Conservation (phyloP, 2,888 invertebrate genomes). For the Ichneumon xanthorius region DNA sequence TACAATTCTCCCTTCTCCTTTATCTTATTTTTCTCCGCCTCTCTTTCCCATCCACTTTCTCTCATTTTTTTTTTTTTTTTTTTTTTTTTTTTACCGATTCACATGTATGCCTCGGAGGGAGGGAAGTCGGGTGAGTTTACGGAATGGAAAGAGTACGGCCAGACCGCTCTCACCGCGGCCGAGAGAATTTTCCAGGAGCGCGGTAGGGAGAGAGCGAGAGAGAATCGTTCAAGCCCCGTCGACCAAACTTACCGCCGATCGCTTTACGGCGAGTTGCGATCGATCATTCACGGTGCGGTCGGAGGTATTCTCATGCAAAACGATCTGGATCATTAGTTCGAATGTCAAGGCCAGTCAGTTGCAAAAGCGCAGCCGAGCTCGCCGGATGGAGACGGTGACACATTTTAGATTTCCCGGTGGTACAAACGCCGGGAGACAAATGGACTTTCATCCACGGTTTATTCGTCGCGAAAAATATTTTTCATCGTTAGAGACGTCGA, state of each 20-base stretch:
- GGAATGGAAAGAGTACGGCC: slow-evolving; percentile 27
- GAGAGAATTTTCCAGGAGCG: slow-evolving; percentile 1
- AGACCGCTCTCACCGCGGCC: not conserved
- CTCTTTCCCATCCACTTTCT: slow-evolving; percentile 50
- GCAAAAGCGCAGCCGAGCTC: slow-evolving; percentile 19
- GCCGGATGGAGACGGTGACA: slow-evolving; percentile 29
- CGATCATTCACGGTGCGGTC: slow-evolving; percentile 65
- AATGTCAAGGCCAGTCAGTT: slow-evolving; percentile 76
- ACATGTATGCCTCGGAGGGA: slow-evolving; percentile 34
- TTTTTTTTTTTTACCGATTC: slow-evolving; percentile 34
- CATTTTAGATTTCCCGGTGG: slow-evolving; percentile 44
- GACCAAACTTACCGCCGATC: slow-evolving; percentile 49
- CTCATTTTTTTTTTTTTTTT: slow-evolving; percentile 22
- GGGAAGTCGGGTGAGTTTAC: slow-evolving; percentile 50
- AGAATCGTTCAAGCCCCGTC: slow-evolving; percentile 56
- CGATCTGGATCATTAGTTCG: slow-evolving; percentile 75
- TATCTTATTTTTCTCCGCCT: not conserved
- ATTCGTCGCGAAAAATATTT: not conserved
- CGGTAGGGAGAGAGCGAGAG: slow-evolving; percentile 22
- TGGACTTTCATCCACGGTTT: slow-evolving; percentile 20
- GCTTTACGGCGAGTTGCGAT: slow-evolving; percentile 57
- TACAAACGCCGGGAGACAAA: slow-evolving; percentile 39
- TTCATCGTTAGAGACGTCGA: not conserved
- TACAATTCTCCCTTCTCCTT: slow-evolving; percentile 39
- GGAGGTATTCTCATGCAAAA: slow-evolving; percentile 70